Conservation (phyloP, 2,888 invertebrate species). For the Hofmannophila pseudospretella region DNA sequence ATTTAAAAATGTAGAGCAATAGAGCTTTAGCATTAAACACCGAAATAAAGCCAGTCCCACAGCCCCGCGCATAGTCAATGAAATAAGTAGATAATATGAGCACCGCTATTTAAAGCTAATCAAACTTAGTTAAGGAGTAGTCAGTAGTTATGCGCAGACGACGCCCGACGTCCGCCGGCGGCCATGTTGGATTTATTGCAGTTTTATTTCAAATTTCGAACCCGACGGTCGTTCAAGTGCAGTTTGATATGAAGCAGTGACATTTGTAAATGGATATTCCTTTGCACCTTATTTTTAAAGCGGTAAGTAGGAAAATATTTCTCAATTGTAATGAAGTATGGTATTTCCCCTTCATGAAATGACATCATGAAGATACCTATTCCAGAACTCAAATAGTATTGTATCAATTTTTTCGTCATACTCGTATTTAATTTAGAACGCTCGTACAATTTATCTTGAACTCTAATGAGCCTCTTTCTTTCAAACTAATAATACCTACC, state of each 20-base stretch:
- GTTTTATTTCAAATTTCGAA: conserved; percentile 50
- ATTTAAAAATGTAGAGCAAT: no score
- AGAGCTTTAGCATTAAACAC: conserved; percentile 31
- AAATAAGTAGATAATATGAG: conserved; percentile 78
- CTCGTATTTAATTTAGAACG: no score
- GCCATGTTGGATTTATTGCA: conserved; percentile 47
- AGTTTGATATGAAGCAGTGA: conserved; percentile 61
- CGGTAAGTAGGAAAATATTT: background rate
- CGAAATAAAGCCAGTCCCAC: conserved; percentile 49
- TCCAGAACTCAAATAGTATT: no score
- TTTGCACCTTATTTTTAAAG: conserved; percentile 16
- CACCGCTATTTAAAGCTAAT: conserved; percentile 82
- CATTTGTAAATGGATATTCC: conserved; percentile 55
- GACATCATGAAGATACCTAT: no score
- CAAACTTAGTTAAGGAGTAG: conserved; percentile 80
- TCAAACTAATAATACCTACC: no score
- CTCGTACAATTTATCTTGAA: no score
- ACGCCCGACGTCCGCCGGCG: conserved; percentile 37
- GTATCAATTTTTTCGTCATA: no score
- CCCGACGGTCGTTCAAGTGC: conserved; percentile 48
- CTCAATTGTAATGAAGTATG: no score
- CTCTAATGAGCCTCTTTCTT: no score
- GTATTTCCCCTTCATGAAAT: no score
- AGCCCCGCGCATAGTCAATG: conserved; percentile 66
- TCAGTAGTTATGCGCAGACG: conserved; percentile 68